Evolutionary conservation across 2,888 invertebrate species (phyloP), one percentile per base, ranked within the genome.

Genomic region (Caenorhabditis sp.): DNA sequence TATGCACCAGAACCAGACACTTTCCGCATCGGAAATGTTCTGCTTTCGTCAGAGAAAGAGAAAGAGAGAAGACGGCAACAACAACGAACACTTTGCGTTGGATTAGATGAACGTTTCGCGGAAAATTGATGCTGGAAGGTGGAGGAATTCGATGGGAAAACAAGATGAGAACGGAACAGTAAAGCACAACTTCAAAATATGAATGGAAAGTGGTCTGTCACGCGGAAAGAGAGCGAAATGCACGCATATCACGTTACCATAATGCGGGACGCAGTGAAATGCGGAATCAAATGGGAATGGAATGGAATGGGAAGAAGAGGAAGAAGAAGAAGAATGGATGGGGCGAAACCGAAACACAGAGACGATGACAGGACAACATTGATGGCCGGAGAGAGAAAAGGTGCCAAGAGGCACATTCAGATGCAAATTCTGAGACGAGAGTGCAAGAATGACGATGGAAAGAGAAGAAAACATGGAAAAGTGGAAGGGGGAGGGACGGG

Each of bases 201-300:
- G 47, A 47, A 71, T 71, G 24, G 13, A 40, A 62, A 55, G 20
- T 9, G 20, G 53, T 11, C 40, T 40, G 40, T 62, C 64, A 64
- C 72, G 62, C 71, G 64, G n/a, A n/a, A n/a, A n/a, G n/a, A n/a
- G 68, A 4, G 40, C 22, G 56, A 58, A 32, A 44, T 9, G 56
- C 56, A 62, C 47, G 47, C 64, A 50, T 76, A 76, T 67, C 76
- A 67, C 67, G 76, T 76, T 76, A 67, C 67, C 67, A 76, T 67
- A 61, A 58, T 74, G 35, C 53, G 32, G 24, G 37, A n/a, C n/a
- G n/a, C n/a, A n/a, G n/a, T n/a, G n/a, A n/a, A n/a, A n/a, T n/a
- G n/a, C n/a, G n/a, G n/a, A n/a, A n/a, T n/a, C n/a, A n/a, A 26
- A 32, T 56, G 55, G 18, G 60, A 64, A 72, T 5, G 35, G 64